phyloP scores from a whole-genome alignment of 1,140 invertebrate species.

The Tachypleus tridentatus region DNA sequence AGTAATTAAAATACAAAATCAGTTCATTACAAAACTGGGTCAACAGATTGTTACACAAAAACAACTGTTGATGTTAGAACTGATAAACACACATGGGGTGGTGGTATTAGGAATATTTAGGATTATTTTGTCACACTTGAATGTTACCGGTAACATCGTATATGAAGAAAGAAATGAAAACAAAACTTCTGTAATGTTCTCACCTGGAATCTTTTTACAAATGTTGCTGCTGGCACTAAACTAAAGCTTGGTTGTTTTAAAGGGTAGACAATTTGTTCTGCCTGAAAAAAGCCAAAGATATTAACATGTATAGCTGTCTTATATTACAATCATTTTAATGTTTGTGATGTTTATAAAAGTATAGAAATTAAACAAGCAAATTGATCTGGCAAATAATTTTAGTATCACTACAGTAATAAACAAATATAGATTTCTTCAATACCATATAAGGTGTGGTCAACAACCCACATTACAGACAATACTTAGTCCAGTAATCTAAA shows the following conservation, averaged over 20 bases:
- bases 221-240: constrained; percentile 39
- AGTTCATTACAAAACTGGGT: constrained; percentile 3
- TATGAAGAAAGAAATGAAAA: constrained; percentile 3
- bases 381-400: too few species aligned
- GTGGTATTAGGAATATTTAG: too few species aligned
- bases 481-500: too few species aligned
- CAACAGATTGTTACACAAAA: constrained; percentile 18
- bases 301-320: too few species aligned
- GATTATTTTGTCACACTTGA: not conserved
- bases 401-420: too few species aligned
- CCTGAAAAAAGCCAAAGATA: constrained; percentile 27
- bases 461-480: too few species aligned
- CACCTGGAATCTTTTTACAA: constrained; percentile 45
- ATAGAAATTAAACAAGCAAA: too few species aligned
- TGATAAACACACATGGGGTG: not conserved
- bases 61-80: not conserved
- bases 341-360: too few species aligned
- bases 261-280: constrained; percentile 68
- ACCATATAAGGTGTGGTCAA: too few species aligned
- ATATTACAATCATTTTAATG: too few species aligned
- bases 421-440: too few species aligned
- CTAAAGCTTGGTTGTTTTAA: constrained; percentile 43
- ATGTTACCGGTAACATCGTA: not conserved
- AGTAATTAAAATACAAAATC: too few species aligned
- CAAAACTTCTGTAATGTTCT: constrained; percentile 31